A percentile compares a stretch with the other conserved stretches of the same genome.
phyloP scores from a whole-genome alignment of 2,888 invertebrate genomes.

The Villa cingulata region DNA sequence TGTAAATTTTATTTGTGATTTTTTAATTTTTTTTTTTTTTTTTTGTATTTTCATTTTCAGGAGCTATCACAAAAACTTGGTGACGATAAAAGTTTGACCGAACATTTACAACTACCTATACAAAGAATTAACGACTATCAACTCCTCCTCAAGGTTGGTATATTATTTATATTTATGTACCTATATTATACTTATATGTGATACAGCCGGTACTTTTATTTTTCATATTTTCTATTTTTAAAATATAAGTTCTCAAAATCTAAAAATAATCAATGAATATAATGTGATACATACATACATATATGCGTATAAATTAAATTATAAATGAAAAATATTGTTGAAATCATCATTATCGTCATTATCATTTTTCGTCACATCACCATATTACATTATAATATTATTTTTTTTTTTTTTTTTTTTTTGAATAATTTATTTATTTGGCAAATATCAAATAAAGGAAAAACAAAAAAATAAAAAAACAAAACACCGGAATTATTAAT shows the following conservation, averaged over 20 bases:
- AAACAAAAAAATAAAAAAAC: too few species aligned
- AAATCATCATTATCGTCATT: too few species aligned
- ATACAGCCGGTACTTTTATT: not conserved
- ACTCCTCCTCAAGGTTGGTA: slow-evolving; percentile 73
- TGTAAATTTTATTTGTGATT: not conserved
- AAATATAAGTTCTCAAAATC: not conserved
- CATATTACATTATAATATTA: too few species aligned
- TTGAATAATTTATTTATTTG: too few species aligned
- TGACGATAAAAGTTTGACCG: slow-evolving; percentile 79
- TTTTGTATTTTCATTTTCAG: slow-evolving; percentile 39
- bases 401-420: too few species aligned
- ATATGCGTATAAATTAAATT: too few species aligned
- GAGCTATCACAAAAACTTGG: slow-evolving; percentile 68
- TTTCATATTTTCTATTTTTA: not conserved
- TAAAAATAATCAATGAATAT: not conserved
- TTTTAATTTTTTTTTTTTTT: not conserved
- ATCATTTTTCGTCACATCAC: too few species aligned
- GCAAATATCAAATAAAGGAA: too few species aligned
- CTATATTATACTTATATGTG: not conserved
- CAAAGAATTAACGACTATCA: slow-evolving; percentile 95
- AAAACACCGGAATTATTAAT: too few species aligned
- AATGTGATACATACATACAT: too few species aligned
- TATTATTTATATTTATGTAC: not conserved
- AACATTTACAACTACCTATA: slow-evolving; percentile 85
- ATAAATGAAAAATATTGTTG: too few species aligned